These are phyloP conservation scores for Eristalis intricaria DNA, from an alignment of 2,888 invertebrate species.

Conservation along the genomic window DNA sequence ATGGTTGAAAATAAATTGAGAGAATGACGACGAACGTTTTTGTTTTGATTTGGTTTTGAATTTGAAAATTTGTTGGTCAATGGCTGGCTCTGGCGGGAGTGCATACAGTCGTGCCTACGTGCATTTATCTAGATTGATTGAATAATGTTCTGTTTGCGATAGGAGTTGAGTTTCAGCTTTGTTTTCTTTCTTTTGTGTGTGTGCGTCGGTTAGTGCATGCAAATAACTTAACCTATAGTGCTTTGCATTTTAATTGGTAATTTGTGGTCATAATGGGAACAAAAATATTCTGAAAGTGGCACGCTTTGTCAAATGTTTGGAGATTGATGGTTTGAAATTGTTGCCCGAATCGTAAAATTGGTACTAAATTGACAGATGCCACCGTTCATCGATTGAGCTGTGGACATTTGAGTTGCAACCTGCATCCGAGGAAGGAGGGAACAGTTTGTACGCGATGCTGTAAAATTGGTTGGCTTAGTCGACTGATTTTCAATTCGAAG, in stretches of 20 bases:
- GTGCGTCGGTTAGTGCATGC: neutral
- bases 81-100: neutral
- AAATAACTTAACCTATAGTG: constrained; percentile 13
- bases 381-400: neutral
- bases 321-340: neutral
- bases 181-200: neutral
- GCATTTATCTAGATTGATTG: constrained; percentile 45
- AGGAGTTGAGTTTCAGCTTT: constrained; percentile 37
- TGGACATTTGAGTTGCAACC: neutral
- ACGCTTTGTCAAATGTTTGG: neutral
- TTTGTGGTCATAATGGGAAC: neutral
- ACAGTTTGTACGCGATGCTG: too few species aligned
- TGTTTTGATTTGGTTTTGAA: constrained; percentile 32
- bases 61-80: constrained; percentile 9
- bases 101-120: neutral
- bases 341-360: neutral
- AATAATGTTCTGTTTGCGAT: constrained; percentile 43
- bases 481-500: too few species aligned
- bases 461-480: too few species aligned
- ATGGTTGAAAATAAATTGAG: constrained; percentile 21
- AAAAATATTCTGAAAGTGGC: neutral
- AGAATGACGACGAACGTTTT: neutral
- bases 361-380: neutral
- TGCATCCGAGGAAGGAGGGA: too few species aligned
- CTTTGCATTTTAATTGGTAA: constrained; percentile 32